Evolutionary conservation across 2,888 invertebrate genomes (phyloP), one percentile per base, ranked within the genome.

Genomic region (Pyrocoelia pectoralis): DNA sequence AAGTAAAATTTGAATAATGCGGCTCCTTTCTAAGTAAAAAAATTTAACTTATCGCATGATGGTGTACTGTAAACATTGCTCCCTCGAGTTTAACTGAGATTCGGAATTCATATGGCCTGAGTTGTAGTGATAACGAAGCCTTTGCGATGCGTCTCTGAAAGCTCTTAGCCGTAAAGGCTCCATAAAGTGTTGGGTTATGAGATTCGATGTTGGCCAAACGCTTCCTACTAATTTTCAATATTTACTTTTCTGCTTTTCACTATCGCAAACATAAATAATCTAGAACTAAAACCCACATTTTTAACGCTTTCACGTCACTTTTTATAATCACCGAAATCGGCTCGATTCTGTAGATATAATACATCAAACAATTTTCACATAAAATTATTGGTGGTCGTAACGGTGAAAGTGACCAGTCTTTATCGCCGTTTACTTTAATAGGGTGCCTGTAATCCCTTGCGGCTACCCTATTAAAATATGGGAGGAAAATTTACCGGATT

Each of bases 31-130:
- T 46, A 18, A 46, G 15, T 46, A 15, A 46, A 46, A n/a, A 46
- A 46, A 46, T 17, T 15, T 46, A 46, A 46, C 17, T 46, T 46
- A 46, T 46, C 46, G 18, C 46, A 17, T 17, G 10, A 17, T 46
- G 46, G 17, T 17, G 14, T 46, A 17, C 46, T 46, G 17, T 46
- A 46, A 46, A 46, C 46, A 46, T 46, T 46, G 17, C 41, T 17
- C 46, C 46, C 46, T 18, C 2, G 17, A 17, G 46, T 3, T 46
- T 17, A 1, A 14, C 46, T 17, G 46, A 17, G 46, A 46, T 46
- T 46, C 17, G 9, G 46, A 46, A 46, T 46, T 46, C 46, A 46
- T 46, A 46, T 18, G 46, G 46, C 46, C 46, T 46, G 46, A 46
- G 46, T 18, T 46, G 18, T 46, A 46, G 46, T 17, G 46, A 46